Conservation (phyloP, 2,797 vertebrate genomes). For the Alectoris magna region DNA sequence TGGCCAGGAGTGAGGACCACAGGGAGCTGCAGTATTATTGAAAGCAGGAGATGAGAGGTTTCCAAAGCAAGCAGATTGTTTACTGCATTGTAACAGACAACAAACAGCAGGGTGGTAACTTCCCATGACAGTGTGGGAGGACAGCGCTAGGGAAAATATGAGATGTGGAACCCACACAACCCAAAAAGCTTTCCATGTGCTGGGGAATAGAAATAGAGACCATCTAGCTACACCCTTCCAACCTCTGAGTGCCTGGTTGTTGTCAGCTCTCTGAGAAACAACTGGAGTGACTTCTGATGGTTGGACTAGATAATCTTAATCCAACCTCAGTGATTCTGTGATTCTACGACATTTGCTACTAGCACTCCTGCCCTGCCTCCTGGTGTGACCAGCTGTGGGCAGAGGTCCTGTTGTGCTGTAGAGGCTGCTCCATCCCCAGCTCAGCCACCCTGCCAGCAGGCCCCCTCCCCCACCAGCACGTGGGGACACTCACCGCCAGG, state of each 20-base stretch:
- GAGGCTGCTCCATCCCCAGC: not conserved
- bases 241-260: not conserved
- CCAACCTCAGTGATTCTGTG: too few species aligned
- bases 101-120: not conserved
- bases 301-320: too few species aligned
- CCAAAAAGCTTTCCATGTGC: not conserved
- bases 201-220: not conserved
- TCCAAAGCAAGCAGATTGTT: conserved; percentile 1
- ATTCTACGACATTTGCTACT: not conserved
- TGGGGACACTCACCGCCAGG: conserved; percentile 75
- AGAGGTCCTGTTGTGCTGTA: not conserved
- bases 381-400: rapidly evolving
- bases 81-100: not conserved
- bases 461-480: not conserved
- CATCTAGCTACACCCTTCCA: not conserved
- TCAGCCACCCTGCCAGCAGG: not conserved
- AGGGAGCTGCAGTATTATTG: conserved; percentile 76
- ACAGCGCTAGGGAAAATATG: not conserved
- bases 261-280: not conserved
- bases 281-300: not conserved
- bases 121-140: not conserved
- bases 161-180: not conserved
- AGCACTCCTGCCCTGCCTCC: rapidly evolving
- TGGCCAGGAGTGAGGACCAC: conserved; percentile 81
- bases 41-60: not conserved